Percentiles rank a stretch among this genome's conserved stretches.
Evolutionary conservation across 1,140 invertebrate genomes (phyloP).

Genomic region (Polyergus mexicanus): DNA sequence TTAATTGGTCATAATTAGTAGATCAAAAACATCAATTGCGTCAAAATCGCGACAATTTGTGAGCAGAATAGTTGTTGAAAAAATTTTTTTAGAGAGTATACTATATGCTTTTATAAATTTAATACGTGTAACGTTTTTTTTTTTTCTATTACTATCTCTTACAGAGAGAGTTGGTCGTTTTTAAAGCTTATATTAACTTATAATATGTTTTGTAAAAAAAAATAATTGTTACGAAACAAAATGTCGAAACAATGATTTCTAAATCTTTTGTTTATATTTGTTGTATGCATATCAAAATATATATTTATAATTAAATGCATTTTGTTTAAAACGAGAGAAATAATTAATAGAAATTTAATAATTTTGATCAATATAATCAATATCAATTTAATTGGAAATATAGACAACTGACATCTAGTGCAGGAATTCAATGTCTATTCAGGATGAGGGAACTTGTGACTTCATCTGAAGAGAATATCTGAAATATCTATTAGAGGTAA

Average conservation of each 20-base stretch:
- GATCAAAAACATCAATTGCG: conserved; percentile 24
- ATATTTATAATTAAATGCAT: neutral
- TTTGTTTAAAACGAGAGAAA: neutral
- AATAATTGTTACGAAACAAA: neutral
- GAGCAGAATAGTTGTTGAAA: conserved; percentile 23
- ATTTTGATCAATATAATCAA: neutral
- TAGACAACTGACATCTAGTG: conserved; percentile 22
- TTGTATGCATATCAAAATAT: neutral
- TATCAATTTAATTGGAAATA: neutral
- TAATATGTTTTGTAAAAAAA: neutral
- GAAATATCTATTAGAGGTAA: conserved; percentile 33
- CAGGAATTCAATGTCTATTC: neutral
- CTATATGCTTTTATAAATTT: conserved; percentile 45
- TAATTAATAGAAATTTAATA: neutral
- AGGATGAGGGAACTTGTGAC: neutral
- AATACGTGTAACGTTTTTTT: conserved; percentile 13
- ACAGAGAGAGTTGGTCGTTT: neutral
- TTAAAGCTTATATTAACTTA: neutral
- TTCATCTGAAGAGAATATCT: conserved; percentile 23
- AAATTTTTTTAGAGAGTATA: conserved; percentile 34
- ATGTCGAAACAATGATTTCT: neutral
- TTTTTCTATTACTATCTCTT: conserved; percentile 16
- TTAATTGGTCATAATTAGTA: conserved; percentile 66
- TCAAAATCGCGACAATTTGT: conserved; percentile 59
- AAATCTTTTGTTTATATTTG: neutral